Evolutionary conservation across 2,113 vertebrate species (phyloP).

Genomic region (Puffinus mauretanicus): DNA sequence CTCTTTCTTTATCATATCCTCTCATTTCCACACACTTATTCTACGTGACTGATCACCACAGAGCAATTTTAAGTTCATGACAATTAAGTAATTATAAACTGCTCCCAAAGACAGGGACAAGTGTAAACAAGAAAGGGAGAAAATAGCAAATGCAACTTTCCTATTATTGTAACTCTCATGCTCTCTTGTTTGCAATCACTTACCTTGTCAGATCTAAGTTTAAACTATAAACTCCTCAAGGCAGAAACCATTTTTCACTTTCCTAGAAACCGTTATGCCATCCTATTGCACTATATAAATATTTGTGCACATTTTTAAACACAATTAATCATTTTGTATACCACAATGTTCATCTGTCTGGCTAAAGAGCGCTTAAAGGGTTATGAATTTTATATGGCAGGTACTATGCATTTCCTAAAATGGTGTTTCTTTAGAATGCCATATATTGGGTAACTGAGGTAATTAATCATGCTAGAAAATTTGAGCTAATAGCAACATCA

Average conservation of each 20-base stretch:
- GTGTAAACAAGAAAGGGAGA: background rate
- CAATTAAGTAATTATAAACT: background rate
- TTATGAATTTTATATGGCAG: background rate
- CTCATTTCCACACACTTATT: background rate
- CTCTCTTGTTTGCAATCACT: background rate
- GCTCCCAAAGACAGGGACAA: background rate
- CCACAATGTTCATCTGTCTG: background rate
- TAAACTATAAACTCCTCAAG: background rate
- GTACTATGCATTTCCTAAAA: background rate
- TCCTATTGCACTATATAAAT: background rate
- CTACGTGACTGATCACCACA: background rate
- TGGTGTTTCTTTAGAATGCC: background rate
- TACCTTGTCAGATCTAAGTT: background rate
- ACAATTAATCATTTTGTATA: background rate
- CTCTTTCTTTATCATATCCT: background rate
- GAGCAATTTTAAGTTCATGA: background rate
- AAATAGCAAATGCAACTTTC: background rate
- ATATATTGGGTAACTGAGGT: background rate
- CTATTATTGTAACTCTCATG: background rate
- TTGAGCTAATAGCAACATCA: background rate
- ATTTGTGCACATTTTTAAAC: background rate
- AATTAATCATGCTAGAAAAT: background rate
- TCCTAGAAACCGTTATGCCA: background rate
- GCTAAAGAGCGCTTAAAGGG: background rate
- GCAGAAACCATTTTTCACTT: conserved; percentile 3